Evolutionary conservation across 2,888 invertebrate species (phyloP), one percentile per base, ranked within the genome.

Genomic region (Coelopa pilipes): DNA sequence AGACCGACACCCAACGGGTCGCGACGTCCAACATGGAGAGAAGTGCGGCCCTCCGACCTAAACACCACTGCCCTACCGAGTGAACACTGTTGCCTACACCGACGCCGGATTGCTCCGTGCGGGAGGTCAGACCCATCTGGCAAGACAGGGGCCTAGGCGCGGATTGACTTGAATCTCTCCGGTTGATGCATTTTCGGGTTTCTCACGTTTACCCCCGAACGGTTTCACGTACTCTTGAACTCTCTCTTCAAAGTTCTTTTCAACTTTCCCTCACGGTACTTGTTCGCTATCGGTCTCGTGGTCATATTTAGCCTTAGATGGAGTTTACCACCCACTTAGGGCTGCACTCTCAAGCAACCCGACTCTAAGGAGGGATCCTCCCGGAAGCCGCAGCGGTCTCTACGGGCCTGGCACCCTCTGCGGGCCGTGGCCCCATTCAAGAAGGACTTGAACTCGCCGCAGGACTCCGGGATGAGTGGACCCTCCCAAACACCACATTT

Each of bases 161-260:
- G 17, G 13, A 17, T 57, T 9, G 13, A n/a, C 17, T 57, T 57
- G 10, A 57, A 57, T 17, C 17, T 17, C 17, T 9, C 17, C 10
- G 11, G 11, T 17, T n/a, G 17, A 57, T 12, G 11, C 17, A 12
- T 57, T 57, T 57, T 11, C 57, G 17, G 17, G 13, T 49, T 49
- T 49, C 90, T 90, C 90, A 91, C 91, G 87, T 89, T 90, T 90
- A 91, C 90, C 90, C n/a, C n/a, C n/a, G n/a, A 78, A n/a, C n/a
- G n/a, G n/a, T n/a, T n/a, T n/a, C n/a, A n/a, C n/a, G n/a, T n/a
- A n/a, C n/a, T n/a, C n/a, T n/a, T n/a, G n/a, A n/a, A n/a, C n/a
- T n/a, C n/a, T n/a, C n/a, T n/a, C n/a, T n/a, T n/a, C n/a, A n/a
- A n/a, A n/a, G n/a, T n/a, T n/a, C n/a, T n/a, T n/a, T n/a, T n/a